Evolutionary conservation across 2,888 invertebrate species (phyloP).

Genomic region (Rhingia campestris): DNA sequence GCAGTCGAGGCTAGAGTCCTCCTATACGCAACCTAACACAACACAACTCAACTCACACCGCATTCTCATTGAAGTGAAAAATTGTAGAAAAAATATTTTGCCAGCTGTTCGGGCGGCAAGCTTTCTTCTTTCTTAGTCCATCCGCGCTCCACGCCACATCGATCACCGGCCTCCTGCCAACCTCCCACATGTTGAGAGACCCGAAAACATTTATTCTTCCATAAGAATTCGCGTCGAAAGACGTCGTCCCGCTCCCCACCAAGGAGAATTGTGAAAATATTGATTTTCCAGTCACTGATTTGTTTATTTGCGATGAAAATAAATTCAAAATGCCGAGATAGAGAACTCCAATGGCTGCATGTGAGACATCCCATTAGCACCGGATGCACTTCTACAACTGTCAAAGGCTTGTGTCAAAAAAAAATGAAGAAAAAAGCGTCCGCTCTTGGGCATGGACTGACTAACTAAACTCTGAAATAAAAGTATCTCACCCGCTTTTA

Average conservation of each 20-base stretch:
- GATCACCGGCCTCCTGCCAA: neutral
- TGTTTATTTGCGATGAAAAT: constrained; percentile 41
- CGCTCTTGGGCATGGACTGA: neutral
- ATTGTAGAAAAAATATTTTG: constrained; percentile 30
- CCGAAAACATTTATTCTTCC: neutral
- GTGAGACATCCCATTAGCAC: constrained; percentile 11
- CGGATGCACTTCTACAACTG: constrained; percentile 35
- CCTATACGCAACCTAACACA: neutral
- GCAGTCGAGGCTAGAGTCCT: neutral
- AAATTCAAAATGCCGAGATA: constrained; percentile 1
- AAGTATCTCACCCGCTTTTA: constrained; percentile 8
- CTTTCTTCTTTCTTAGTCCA: neutral
- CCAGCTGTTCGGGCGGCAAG: constrained; percentile 7
- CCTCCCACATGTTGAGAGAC: neutral
- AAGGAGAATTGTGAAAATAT: constrained; percentile 24
- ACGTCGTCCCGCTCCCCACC: neutral
- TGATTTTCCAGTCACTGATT: constrained; percentile 29
- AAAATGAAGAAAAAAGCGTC: neutral
- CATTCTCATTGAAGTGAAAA: neutral
- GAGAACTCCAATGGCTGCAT: constrained; percentile 6
- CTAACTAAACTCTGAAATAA: constrained; percentile 1
- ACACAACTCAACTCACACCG: neutral
- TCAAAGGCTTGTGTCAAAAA: constrained; percentile 4
- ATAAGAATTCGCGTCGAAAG: neutral
- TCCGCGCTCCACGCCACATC: neutral